Conservation (phyloP, 2,888 invertebrate genomes). For the Hypercompe scribonia region DNA sequence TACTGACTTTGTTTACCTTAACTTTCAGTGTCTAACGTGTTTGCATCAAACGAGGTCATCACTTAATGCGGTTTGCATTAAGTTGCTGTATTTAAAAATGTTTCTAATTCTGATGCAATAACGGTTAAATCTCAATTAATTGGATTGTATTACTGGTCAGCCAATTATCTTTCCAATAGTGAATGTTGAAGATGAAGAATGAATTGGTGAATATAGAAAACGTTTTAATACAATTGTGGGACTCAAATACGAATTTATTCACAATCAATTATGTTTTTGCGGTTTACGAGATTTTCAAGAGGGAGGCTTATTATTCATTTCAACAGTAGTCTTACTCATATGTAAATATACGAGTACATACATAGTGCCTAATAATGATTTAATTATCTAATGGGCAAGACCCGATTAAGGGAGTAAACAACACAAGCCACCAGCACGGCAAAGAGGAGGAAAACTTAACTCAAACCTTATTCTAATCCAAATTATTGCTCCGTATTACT, state of each 20-base stretch:
- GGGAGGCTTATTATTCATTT: not conserved
- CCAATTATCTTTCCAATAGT: no score
- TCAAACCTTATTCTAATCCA: no score
- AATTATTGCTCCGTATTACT: no score
- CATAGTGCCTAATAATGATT: no score
- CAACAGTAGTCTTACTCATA: not conserved
- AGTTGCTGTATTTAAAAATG: not conserved
- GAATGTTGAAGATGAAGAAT: no score
- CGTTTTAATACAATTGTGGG: not conserved
- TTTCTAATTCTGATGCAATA: not conserved
- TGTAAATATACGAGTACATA: no score
- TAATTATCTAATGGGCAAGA: no score
- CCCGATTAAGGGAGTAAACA: no score
- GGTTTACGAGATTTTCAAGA: not conserved
- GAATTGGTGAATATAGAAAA: not conserved
- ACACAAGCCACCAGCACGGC: no score
- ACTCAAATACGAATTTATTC: not conserved
- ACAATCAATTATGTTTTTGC: not conserved
- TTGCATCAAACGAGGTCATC: not conserved
- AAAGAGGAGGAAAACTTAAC: no score
- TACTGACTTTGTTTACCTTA: conserved; percentile 4
- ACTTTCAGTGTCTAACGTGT: conserved; percentile 5
- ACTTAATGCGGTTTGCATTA: not conserved
- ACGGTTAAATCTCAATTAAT: no score
- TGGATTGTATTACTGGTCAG: no score